phyloP scores from a whole-genome alignment of 2,113 vertebrate genomes.

The Willisornis vidua region DNA sequence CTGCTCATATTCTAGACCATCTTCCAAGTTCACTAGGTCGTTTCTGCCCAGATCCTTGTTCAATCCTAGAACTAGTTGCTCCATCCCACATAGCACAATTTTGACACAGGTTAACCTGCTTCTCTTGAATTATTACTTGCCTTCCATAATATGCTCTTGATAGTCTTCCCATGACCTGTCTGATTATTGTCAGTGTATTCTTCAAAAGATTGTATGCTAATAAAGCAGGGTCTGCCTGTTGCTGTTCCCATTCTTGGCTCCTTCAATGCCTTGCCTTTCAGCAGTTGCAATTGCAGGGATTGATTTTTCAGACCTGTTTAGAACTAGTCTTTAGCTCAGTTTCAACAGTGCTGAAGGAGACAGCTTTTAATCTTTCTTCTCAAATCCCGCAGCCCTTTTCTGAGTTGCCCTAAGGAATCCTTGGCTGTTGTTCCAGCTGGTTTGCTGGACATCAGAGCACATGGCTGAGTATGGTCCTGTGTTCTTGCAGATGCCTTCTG shows the following conservation, averaged over 20 bases:
- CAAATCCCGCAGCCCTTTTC: neutral
- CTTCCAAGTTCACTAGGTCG: neutral
- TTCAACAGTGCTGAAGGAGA: neutral
- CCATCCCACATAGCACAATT: neutral
- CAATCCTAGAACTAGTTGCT: neutral
- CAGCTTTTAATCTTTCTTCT: neutral
- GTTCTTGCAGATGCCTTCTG: neutral
- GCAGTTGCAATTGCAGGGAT: neutral
- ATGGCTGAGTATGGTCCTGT: neutral
- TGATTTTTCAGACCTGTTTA: neutral
- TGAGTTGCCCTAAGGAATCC: neutral
- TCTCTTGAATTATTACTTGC: neutral
- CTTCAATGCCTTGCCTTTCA: neutral
- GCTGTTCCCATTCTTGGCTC: neutral
- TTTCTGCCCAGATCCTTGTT: neutral
- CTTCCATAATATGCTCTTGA: neutral
- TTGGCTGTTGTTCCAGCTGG: neutral
- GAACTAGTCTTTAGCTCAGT: neutral
- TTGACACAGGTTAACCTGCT: neutral
- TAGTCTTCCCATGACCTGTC: neutral
- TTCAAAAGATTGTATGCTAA: neutral
- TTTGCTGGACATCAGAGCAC: neutral
- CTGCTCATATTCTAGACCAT: neutral
- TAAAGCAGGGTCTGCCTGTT: neutral
- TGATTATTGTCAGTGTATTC: neutral